Evolutionary conservation across 2,113 vertebrate species (phyloP), one percentile per base, ranked within the genome.

Genomic region (Columba janthina): DNA sequence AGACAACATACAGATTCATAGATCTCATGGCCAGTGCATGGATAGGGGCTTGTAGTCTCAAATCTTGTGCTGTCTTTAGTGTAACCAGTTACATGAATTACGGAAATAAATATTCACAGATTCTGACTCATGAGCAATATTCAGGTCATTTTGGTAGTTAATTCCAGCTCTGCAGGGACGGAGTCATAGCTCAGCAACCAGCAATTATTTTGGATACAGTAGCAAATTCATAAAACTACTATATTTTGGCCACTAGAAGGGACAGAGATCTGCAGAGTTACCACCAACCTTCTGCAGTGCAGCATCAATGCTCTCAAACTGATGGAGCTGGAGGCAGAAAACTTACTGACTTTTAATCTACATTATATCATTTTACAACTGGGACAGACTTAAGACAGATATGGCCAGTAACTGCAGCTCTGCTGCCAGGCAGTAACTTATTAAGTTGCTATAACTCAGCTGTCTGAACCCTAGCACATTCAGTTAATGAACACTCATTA

Each of bases 341-440:
- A 60, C 18, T 57, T 66, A 78, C 29, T 51, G 40, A 60, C 9
- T 97, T 92, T 81, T 67, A 69, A 51, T 56, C 57, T 85, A 73
- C 7, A 0, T 74, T 87, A 18, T 25, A 75, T 69, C 53, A 36
- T 48, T 82, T 88, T 78, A 44, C 60, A 88, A 62, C n/a, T 64
- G 60, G 36, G 79, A 80, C 25, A 93, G 42, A 56, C 62, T 90
- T 62, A 34, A 76, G 78, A 79, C 28, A 92, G 51, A 66, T 88
- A 94, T 31, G 73, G 80, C 69, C 72, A 64, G 56, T 86, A 80
- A 93, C 75, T 92, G 72, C 64, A 92, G 85, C 60, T 86, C 60
- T 93, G 67, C 82, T 85, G 64, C 90, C 91, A 92, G 83, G 46
- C 88, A 88, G 42, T 90, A 84, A 92, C 32, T 67, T 83, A 90